These are phyloP conservation scores for Oophaga pumilio DNA, from an alignment of 2,113 vertebrate genomes.

Conservation along the genomic window DNA sequence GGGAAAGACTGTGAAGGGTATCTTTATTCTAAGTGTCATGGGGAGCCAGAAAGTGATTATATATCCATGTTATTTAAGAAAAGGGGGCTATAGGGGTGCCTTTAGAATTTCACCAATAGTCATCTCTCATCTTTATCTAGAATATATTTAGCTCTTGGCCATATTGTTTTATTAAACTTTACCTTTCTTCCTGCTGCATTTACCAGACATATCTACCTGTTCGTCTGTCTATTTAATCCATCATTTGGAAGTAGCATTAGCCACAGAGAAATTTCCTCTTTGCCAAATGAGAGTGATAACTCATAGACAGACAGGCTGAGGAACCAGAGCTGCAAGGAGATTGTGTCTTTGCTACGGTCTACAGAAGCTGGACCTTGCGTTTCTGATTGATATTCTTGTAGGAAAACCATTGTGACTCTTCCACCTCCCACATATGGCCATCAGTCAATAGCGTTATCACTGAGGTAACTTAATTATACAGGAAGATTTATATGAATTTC, in stretches of 20 bases:
- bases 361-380: constrained; percentile 53
- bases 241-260: constrained; percentile 26
- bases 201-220: constrained; percentile 33
- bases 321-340: constrained; percentile 54
- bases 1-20: no score
- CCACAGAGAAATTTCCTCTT: constrained; percentile 35
- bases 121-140: background rate
- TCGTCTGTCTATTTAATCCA: constrained; percentile 12
- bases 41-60: no score
- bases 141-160: constrained; percentile 18
- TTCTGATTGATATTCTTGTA: constrained; percentile 51
- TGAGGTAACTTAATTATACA: constrained; percentile 53
- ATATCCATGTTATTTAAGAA: no score
- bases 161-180: constrained; percentile 24
- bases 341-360: constrained; percentile 53
- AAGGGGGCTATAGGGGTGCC: background rate
- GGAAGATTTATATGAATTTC: constrained; percentile 48
- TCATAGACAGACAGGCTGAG: constrained; percentile 29
- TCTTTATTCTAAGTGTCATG: no score
- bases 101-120: background rate
- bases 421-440: constrained; percentile 53
- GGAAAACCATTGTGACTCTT: constrained; percentile 47
- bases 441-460: constrained; percentile 50
- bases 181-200: constrained; percentile 30
- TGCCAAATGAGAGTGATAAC: constrained; percentile 52